Evolutionary conservation across 2,888 invertebrate species (phyloP).

Genomic region (Andrena haemorrhoa): DNA sequence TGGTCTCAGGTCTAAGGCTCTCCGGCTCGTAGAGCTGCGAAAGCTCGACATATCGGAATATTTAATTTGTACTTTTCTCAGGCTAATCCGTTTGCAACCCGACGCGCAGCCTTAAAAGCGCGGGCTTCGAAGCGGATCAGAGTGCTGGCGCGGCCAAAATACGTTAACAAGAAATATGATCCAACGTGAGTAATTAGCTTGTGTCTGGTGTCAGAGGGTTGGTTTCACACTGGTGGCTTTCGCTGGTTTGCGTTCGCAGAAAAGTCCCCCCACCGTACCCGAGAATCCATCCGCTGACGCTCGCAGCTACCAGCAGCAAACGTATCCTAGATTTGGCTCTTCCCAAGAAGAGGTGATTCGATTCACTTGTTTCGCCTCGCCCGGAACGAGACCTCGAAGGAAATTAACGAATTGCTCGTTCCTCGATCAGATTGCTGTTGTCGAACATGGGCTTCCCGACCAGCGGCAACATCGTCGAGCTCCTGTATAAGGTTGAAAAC

Average conservation of each 20-base stretch:
- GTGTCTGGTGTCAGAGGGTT: too few relatives aligned
- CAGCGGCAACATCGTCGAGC: slow-evolving; percentile 48
- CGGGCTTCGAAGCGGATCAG: slow-evolving; percentile 76
- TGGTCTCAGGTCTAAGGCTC: neutral
- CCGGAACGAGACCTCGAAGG: neutral
- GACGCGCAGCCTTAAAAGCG: slow-evolving; percentile 72
- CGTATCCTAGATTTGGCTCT: slow-evolving; percentile 77
- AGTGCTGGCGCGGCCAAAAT: slow-evolving; percentile 76
- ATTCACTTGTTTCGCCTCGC: neutral
- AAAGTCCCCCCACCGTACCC: slow-evolving; percentile 54
- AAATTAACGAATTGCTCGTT: slow-evolving; percentile 38
- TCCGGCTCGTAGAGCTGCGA: too few relatives aligned
- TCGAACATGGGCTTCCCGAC: slow-evolving; percentile 41
- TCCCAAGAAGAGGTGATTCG: slow-evolving; percentile 70
- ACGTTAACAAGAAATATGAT: slow-evolving; percentile 73
- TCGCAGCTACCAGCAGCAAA: slow-evolving; percentile 65
- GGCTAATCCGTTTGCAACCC: slow-evolving; percentile 68
- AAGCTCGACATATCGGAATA: too few relatives aligned
- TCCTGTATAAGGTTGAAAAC: slow-evolving; percentile 67
- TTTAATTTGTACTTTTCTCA: slow-evolving; percentile 39
- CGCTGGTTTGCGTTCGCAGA: slow-evolving; percentile 59
- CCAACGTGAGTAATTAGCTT: slow-evolving; percentile 68
- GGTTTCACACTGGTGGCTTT: neutral
- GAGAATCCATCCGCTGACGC: slow-evolving; percentile 69
- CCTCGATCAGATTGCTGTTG: slow-evolving; percentile 46